phyloP scores from a whole-genome alignment of 2,888 invertebrate genomes.

The Eristalis arbustorum region DNA sequence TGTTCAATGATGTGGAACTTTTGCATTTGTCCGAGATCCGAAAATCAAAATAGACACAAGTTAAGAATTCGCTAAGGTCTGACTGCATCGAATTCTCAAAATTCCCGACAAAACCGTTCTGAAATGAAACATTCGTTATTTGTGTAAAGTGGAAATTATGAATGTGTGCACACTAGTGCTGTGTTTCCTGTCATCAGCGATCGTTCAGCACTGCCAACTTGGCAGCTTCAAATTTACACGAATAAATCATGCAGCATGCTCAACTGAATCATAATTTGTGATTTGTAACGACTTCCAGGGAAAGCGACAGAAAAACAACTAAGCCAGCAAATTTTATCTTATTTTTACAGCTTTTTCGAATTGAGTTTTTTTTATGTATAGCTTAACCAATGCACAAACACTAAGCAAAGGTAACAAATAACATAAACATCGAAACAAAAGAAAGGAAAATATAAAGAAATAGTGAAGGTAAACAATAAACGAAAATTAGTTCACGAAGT shows the following conservation, averaged over 20 bases:
- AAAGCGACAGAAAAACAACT: conserved; percentile 14
- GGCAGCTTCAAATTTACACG: not conserved
- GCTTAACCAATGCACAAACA: conserved; percentile 12
- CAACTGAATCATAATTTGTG: not conserved
- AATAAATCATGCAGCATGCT: conserved; percentile 52
- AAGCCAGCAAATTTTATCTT: too few relatives aligned
- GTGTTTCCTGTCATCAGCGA: not conserved
- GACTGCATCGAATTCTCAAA: too few relatives aligned
- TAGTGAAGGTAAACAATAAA: not conserved
- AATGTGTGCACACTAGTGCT: too few relatives aligned
- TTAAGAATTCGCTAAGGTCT: too few relatives aligned
- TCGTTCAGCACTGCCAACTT: conserved; percentile 32
- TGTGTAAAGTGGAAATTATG: too few relatives aligned
- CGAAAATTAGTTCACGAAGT: conserved; percentile 22
- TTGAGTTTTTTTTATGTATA: conserved; percentile 3
- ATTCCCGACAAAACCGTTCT: too few relatives aligned
- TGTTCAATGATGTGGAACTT: too few relatives aligned
- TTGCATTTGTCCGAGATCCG: too few relatives aligned
- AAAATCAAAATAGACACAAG: too few relatives aligned
- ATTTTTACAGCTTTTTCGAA: not conserved
- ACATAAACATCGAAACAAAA: not conserved
- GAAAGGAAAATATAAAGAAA: not conserved
- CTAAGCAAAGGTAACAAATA: conserved; percentile 23
- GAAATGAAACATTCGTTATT: too few relatives aligned
- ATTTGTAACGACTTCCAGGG: not conserved